Conservation (phyloP, 1,140 invertebrate species). For the Triops cancriformis region DNA sequence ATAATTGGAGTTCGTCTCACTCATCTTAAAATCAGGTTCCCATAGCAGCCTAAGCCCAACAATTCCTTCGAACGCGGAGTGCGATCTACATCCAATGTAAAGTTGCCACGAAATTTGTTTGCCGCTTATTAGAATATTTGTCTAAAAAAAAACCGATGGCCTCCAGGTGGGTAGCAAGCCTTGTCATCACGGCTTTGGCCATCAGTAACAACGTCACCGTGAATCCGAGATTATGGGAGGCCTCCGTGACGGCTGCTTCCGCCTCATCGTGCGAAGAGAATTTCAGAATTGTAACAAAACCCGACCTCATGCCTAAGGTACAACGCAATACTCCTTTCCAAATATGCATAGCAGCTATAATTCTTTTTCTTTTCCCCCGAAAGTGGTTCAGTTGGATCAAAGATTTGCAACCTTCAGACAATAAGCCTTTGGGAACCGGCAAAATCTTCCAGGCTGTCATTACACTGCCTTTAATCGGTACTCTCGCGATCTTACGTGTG, state of each 20-base stretch:
- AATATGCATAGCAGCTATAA: too few species aligned
- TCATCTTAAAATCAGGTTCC: too few species aligned
- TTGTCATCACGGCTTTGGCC: not conserved
- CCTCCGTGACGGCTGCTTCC: not conserved
- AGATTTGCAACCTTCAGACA: not conserved
- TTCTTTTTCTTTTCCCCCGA: not conserved
- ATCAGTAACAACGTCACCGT: not conserved
- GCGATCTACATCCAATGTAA: too few species aligned
- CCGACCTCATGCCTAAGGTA: not conserved
- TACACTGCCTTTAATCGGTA: not conserved
- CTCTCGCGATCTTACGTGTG: not conserved
- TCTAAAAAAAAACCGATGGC: not conserved
- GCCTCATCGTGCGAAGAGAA: not conserved
- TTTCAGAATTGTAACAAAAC: not conserved
- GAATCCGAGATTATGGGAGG: not conserved
- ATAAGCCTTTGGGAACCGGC: not conserved
- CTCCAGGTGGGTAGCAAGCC: not conserved
- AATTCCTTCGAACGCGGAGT: too few species aligned
- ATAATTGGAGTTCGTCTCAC: too few species aligned
- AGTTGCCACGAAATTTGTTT: too few species aligned
- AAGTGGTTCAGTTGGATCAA: constrained; percentile 5
- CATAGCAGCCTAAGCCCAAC: too few species aligned
- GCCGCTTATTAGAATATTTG: too few species aligned
- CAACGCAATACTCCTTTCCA: not conserved
- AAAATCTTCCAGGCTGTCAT: not conserved